Base-by-base conservation (phyloP, 2,888 invertebrate genomes). In the Drosophila picticornis region DNA sequence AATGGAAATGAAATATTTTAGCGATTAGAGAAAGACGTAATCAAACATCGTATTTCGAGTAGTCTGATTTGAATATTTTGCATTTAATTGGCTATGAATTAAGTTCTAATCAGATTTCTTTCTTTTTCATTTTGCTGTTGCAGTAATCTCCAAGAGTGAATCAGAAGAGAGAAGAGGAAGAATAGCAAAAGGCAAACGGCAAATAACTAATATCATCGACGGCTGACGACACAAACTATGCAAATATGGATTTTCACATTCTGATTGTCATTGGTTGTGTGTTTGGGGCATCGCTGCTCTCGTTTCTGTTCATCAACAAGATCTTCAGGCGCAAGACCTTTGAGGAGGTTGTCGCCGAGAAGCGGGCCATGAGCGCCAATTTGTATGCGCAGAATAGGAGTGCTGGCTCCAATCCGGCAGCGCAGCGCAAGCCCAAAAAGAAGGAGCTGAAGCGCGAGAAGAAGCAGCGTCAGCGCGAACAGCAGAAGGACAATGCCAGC, bases 241-340 rank as follows among this genome's bases (percentile, higher is more conserved):
- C 92, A 92, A 93, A 91, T 83, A 93, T 93, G 93, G 93, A 93
- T 90, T 91, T 93, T 71, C 92, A 93, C 83, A 91, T 93, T 81
- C 90, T 93, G 80, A 91, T 92, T 81, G 92, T 93, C 78, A 93
- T 93, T 85, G 91, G 92, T 76, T 92, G 93, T 83, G 92, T 93
- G 59, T 92, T 93, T 80, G 84, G 93, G 83, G 92, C 91, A 29
- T 93, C 93, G 50, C 80, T 93, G 64, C 82, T 91, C 61, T 93
- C 93, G 29, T 88, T 93, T 68, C 77, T 93, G 60, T 93, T 93
- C 72, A 93, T 93, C 65, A 93, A 93, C 70, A 93, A 93, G 80
- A 92, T 93, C 74, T 93, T 93, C 68, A 89, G 92, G 58, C 92
- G 93, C 67, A 93, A 93, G 84, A 93, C 93, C 52, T 93, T 93